Evolutionary conservation across 2,113 vertebrate genomes (phyloP).

Genomic region (Nothobranchius furzeri): DNA sequence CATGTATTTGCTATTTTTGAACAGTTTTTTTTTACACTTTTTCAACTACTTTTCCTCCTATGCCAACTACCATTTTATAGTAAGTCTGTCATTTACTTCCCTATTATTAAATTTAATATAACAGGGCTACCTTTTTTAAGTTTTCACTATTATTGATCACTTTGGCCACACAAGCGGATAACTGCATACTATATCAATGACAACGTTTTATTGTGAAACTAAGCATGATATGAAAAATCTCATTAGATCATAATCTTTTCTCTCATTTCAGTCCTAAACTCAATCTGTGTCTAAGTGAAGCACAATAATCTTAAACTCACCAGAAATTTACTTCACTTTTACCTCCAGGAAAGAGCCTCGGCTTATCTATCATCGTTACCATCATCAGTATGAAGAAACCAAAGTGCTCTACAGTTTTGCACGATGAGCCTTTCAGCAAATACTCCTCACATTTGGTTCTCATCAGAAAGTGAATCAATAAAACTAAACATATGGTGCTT

Average conservation of each 20-base stretch:
- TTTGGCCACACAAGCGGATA: neutral
- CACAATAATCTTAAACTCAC: neutral
- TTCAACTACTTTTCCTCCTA: no score
- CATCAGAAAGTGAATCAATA: neutral
- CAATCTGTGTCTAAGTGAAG: neutral
- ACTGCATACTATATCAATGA: neutral
- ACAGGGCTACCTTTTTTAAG: no score
- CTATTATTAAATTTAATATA: no score
- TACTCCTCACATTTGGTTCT: neutral
- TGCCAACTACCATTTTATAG: no score
- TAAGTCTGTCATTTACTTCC: no score
- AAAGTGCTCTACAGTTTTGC: neutral
- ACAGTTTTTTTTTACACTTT: no score
- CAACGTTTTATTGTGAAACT: neutral
- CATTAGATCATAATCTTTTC: neutral
- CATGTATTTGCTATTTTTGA: no score
- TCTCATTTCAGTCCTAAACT: neutral
- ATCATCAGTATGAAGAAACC: neutral
- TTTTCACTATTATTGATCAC: neutral
- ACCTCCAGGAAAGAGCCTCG: neutral
- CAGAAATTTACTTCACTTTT: neutral
- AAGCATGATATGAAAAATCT: neutral
- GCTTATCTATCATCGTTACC: conserved; percentile 1
- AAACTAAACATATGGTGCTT: neutral
- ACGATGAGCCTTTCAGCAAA: conserved; percentile 5